Percentiles rank a stretch among this genome's conserved stretches.
These are phyloP conservation scores for Podargus strigoides DNA, from an alignment of 2,797 vertebrate genomes.

Conservation along the genomic window DNA sequence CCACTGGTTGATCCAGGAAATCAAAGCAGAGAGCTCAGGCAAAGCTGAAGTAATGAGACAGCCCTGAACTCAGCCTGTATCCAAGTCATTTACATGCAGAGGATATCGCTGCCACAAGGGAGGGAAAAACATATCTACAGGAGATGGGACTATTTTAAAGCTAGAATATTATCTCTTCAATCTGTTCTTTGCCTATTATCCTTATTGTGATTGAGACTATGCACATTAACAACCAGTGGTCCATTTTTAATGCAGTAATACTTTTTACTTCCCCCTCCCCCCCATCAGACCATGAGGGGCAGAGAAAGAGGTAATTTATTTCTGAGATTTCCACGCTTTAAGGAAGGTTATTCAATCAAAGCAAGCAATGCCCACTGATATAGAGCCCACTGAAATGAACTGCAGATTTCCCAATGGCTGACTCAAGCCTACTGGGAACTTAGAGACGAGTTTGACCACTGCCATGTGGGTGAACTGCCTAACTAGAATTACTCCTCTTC, in stretches of 20 bases:
- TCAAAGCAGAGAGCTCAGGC: neutral
- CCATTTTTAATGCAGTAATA: neutral
- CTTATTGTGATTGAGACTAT: neutral
- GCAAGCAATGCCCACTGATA: neutral
- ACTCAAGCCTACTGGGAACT: neutral
- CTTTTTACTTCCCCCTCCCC: neutral
- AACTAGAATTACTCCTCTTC: neutral
- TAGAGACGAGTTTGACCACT: neutral
- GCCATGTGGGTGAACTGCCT: neutral
- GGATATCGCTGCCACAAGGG: neutral
- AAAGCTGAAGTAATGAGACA: neutral
- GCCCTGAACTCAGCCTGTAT: neutral
- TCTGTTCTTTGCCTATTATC: slow-evolving; percentile 36
- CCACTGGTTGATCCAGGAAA: neutral
- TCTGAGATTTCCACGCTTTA: neutral
- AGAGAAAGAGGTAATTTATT: neutral
- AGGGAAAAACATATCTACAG: neutral
- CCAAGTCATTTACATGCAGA: slow-evolving; percentile 37
- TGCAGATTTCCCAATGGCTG: neutral
- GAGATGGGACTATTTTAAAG: neutral
- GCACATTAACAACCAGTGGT: neutral
- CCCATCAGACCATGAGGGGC: neutral
- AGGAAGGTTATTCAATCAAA: neutral
- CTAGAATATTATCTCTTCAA: slow-evolving; percentile 26
- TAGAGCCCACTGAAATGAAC: neutral